Percentiles rank a stretch among this genome's conserved stretches.
These are phyloP conservation scores for Sinocyclocheilus anophthalmus DNA, from an alignment of 2,113 vertebrate species.

Conservation along the genomic window DNA sequence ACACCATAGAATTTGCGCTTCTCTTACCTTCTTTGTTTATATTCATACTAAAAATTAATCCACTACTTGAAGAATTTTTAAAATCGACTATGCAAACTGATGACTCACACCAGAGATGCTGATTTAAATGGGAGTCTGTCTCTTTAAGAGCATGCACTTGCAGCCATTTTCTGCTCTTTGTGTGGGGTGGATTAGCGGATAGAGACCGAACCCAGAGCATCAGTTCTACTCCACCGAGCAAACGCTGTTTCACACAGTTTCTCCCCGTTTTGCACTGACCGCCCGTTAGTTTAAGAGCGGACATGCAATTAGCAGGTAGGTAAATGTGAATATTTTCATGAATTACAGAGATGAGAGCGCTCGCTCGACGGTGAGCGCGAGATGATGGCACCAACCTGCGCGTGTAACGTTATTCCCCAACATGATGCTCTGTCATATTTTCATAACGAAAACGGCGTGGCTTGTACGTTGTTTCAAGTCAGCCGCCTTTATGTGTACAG, in stretches of 20 bases:
- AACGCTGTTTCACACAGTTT: slow-evolving; percentile 46
- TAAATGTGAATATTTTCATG: neutral
- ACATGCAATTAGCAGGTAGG: slow-evolving; percentile 79
- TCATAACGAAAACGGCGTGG: neutral
- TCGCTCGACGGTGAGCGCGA: slow-evolving; percentile 28
- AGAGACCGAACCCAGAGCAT: slow-evolving; percentile 74
- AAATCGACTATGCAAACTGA: neutral
- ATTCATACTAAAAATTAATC: neutral
- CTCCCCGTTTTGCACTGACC: slow-evolving; percentile 62
- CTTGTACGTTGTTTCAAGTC: neutral
- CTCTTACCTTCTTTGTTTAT: neutral
- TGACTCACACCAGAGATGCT: slow-evolving; percentile 28
- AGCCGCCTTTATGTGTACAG: neutral
- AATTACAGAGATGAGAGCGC: slow-evolving; percentile 42
- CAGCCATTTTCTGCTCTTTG: slow-evolving; percentile 96
- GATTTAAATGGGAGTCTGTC: slow-evolving; percentile 61
- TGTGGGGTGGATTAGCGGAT: slow-evolving; percentile 80
- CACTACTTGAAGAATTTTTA: neutral
- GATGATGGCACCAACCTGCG: slow-evolving; percentile 71
- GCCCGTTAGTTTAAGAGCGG: slow-evolving; percentile 64
- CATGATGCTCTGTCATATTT: slow-evolving; percentile 32
- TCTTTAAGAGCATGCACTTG: slow-evolving; percentile 83
- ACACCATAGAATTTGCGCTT: neutral
- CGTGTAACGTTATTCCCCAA: slow-evolving; percentile 21
- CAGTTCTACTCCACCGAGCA: slow-evolving; percentile 59